Conservation (phyloP, 2,113 vertebrate species). For the Alces alces region DNA sequence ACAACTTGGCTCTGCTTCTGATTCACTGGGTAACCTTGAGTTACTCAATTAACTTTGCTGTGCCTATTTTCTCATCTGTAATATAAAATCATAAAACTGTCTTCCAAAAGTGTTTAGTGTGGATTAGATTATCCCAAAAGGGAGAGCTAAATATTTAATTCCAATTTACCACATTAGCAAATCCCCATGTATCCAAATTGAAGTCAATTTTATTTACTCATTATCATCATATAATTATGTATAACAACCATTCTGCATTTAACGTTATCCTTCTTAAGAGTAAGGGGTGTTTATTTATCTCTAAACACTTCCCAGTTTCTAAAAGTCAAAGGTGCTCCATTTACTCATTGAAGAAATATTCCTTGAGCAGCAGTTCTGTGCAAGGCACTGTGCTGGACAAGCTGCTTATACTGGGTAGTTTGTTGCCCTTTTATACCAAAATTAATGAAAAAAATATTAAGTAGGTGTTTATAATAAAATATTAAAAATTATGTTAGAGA, state of each 20-base stretch:
- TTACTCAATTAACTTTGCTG: conserved; percentile 34
- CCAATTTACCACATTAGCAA: conserved; percentile 37
- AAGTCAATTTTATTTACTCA: conserved; percentile 48
- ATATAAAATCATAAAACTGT: conserved; percentile 35
- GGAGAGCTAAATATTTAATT: conserved; percentile 62
- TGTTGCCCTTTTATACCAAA: not conserved
- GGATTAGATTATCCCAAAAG: conserved; percentile 44
- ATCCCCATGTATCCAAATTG: conserved; percentile 37
- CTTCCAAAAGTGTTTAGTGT: conserved; percentile 51
- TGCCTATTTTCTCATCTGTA: conserved; percentile 44
- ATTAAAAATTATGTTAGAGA: not conserved
- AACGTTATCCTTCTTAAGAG: conserved; percentile 9
- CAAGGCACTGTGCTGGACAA: not conserved
- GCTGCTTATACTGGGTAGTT: not conserved
- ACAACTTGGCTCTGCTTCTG: not conserved
- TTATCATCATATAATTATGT: conserved; percentile 47
- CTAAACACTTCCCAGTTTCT: not conserved
- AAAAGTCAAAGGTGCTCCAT: not conserved
- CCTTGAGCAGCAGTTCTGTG: not conserved
- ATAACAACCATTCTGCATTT: conserved; percentile 31
- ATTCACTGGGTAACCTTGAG: conserved; percentile 20
- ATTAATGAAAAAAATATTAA: not conserved
- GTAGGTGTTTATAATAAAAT: not conserved
- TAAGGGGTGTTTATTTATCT: not conserved
- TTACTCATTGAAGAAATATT: not conserved